phyloP scores from a whole-genome alignment of 2,113 vertebrate genomes.

The Callospermophilus lateralis region DNA sequence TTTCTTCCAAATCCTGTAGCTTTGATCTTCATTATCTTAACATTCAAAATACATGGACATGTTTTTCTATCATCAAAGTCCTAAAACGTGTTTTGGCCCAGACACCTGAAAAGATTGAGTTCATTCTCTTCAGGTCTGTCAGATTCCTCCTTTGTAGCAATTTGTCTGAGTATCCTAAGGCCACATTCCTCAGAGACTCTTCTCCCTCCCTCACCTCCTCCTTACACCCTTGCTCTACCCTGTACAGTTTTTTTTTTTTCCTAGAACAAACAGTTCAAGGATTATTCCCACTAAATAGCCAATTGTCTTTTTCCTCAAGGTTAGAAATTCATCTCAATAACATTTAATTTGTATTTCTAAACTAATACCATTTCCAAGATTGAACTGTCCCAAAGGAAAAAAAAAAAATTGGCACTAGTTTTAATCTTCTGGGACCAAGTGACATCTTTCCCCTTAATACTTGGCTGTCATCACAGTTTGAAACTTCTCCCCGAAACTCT shows the following conservation, averaged over 20 bases:
- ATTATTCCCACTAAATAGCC: neutral
- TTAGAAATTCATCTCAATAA: constrained; percentile 29
- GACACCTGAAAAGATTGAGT: constrained; percentile 31
- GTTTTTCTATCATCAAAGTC: constrained; percentile 55
- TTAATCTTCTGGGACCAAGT: neutral
- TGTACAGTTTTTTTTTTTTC: neutral
- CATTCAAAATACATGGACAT: constrained; percentile 33
- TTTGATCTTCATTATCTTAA: constrained; percentile 76
- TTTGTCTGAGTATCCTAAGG: neutral
- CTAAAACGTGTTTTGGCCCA: constrained; percentile 53
- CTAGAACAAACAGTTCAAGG: neutral
- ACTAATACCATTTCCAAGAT: neutral
- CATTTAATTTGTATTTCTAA: constrained; percentile 24
- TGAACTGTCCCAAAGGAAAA: neutral
- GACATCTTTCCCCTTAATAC: neutral
- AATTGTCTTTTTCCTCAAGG: constrained; percentile 24
- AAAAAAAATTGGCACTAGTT: neutral
- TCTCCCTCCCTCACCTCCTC: neutral
- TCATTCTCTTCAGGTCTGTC: constrained; percentile 34
- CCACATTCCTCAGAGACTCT: constrained; percentile 48
- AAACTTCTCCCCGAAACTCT: constrained; percentile 5
- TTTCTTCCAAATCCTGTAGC: constrained; percentile 46
- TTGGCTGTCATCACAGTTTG: neutral
- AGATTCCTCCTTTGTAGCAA: constrained; percentile 22
- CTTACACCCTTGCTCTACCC: neutral